Evolutionary conservation across 1,140 invertebrate species (phyloP), one percentile per base, ranked within the genome.

Genomic region (Diploscapter pachys): DNA sequence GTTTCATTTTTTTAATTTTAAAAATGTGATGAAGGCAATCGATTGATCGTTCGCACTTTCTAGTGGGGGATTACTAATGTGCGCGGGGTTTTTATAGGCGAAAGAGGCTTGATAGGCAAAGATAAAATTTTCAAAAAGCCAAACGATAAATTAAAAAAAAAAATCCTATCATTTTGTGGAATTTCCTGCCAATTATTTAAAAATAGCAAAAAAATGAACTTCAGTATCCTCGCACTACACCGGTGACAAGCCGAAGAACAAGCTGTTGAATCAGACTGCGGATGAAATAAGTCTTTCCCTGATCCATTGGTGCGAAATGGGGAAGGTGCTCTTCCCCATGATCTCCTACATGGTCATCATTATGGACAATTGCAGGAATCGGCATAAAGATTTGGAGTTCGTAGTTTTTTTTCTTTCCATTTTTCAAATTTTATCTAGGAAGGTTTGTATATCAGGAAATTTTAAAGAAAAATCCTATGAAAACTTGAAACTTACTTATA

Each of bases 291-390:
- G 71, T n/a, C 50, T 76, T n/a, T 48, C 50, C 6, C n/a, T 72
- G 11, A 55, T 76, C 13, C 75, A 76, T 54, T 72, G 75, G 69
- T 67, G 53, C 48, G 73, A 74, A 51, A 74, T 74, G 73, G 65
- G 70, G 31, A 49, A 69, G 3, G 56, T 57, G 3, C 54, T 74
- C 52, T 74, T 74, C 73, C 50, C n/a, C 9, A 55, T 56, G 3
- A 51, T 74, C 11, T 9, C n/a, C 64, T 64, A 67, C 59, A 49
- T 72, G 5, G 63, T 31, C 48, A 50, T 69, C 5, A 31, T 72
- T 5, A n/a, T 64, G 31, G 62, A 72, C 59, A 48, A 49, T 69
- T 11, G 63, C 49, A 11, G 31, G 31, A 31, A 48, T n/a, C 11
- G 9, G 57, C 66, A 59, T 31, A 68, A 54, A 68, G 48, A 54